Evolutionary conservation across 2,113 vertebrate species (phyloP).

Genomic region (Gymnocephalus cernua): DNA sequence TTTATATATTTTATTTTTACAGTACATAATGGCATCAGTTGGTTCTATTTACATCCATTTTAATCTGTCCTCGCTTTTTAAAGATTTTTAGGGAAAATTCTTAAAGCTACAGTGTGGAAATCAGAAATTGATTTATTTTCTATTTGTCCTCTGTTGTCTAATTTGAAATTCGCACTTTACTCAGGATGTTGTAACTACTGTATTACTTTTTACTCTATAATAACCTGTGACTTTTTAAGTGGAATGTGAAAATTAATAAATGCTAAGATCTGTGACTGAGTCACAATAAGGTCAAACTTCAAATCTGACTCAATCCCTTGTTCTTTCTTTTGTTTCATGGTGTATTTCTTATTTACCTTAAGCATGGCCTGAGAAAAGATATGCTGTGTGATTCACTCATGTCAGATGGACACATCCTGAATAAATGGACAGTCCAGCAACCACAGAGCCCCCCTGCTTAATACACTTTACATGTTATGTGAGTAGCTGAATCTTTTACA

Average conservation of each 20-base stretch:
- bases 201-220: neutral
- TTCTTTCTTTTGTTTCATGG: neutral
- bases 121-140: neutral
- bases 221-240: conserved; percentile 35
- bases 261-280: neutral
- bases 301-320: neutral
- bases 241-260: conserved; percentile 3
- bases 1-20: neutral
- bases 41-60: neutral
- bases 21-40: neutral
- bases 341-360: neutral
- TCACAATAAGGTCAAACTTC: neutral
- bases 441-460: neutral
- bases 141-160: neutral
- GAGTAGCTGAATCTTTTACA: neutral
- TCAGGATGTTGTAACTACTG: conserved; percentile 49
- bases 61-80: neutral
- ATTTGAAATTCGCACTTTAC: neutral
- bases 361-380: neutral
- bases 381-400: neutral
- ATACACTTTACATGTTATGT: neutral
- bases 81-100: neutral
- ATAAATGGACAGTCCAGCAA: neutral
- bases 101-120: conserved; percentile 4
- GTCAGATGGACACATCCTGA: neutral